Conservation (phyloP, 2,797 vertebrate genomes). For the Crocodylus rhombifer region DNA sequence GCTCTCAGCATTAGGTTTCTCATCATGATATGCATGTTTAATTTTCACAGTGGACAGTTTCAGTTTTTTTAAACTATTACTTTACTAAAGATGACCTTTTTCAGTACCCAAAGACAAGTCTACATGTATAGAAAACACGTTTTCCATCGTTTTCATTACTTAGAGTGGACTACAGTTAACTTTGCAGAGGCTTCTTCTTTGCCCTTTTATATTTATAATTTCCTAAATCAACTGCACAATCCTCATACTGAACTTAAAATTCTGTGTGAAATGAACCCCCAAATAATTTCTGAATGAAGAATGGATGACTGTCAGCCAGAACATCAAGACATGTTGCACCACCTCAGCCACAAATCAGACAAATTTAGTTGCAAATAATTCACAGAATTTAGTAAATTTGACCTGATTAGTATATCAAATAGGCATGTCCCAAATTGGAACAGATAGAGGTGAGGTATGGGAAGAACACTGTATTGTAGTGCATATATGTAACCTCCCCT, state of each 20-base stretch:
- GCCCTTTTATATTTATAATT: slow-evolving; percentile 11
- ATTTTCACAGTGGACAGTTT: background rate
- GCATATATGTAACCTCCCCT: background rate
- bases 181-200: background rate
- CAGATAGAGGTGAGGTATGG: background rate
- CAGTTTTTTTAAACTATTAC: background rate
- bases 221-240: slow-evolving; percentile 26
- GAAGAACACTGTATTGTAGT: background rate
- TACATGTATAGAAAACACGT: background rate
- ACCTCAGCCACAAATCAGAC: background rate
- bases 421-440: background rate
- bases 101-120: background rate
- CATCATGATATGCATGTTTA: background rate
- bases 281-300: slow-evolving; percentile 67
- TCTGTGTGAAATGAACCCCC: slow-evolving; percentile 67
- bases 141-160: background rate
- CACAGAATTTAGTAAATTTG: background rate
- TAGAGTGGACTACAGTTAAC: background rate
- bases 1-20: background rate
- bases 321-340: background rate
- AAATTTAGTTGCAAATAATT: slow-evolving; percentile 11
- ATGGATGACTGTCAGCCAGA: background rate
- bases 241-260: slow-evolving; percentile 61
- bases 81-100: background rate
- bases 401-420: background rate